Evolutionary conservation across 1,140 invertebrate species (phyloP).

Genomic region (Sinonovacula constricta): DNA sequence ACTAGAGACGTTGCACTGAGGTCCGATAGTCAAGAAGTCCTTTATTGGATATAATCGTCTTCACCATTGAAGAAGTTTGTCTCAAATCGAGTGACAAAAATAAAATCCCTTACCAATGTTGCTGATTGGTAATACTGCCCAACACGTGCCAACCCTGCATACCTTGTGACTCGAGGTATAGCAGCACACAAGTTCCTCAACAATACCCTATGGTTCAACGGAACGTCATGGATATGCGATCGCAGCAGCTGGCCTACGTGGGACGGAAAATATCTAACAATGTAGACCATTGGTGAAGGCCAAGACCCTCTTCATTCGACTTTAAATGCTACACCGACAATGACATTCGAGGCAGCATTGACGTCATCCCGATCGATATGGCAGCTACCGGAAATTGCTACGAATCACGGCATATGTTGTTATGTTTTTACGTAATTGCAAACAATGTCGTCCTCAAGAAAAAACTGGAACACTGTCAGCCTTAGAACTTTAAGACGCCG

Average conservation of each 20-base stretch:
- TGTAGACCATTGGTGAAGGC: too few relatives aligned
- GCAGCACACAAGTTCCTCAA: background rate
- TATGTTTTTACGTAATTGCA: too few relatives aligned
- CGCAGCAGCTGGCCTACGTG: slow-evolving; percentile 2
- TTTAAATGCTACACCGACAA: too few relatives aligned
- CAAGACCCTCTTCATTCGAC: too few relatives aligned
- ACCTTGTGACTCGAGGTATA: slow-evolving; percentile 36
- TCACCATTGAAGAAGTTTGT: slow-evolving; percentile 45
- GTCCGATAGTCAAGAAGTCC: slow-evolving; percentile 54
- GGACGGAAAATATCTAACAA: too few relatives aligned
- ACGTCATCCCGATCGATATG: too few relatives aligned
- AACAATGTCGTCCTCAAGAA: too few relatives aligned
- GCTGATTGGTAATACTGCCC: slow-evolving; percentile 28
- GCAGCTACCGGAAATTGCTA: too few relatives aligned
- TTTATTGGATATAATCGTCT: slow-evolving; percentile 43
- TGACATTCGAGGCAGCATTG: too few relatives aligned
- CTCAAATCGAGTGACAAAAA: slow-evolving; percentile 25
- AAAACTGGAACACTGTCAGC: too few relatives aligned
- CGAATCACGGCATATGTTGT: too few relatives aligned
- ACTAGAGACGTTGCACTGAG: slow-evolving; percentile 21
- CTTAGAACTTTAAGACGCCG: too few relatives aligned
- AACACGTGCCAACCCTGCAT: slow-evolving; percentile 41
- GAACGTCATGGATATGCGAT: background rate
- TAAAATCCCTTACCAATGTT: slow-evolving; percentile 4
- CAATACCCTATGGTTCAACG: slow-evolving; percentile 12